Base-by-base conservation (phyloP, 1,140 invertebrate genomes). In the Bilobella aurantiaca region DNA sequence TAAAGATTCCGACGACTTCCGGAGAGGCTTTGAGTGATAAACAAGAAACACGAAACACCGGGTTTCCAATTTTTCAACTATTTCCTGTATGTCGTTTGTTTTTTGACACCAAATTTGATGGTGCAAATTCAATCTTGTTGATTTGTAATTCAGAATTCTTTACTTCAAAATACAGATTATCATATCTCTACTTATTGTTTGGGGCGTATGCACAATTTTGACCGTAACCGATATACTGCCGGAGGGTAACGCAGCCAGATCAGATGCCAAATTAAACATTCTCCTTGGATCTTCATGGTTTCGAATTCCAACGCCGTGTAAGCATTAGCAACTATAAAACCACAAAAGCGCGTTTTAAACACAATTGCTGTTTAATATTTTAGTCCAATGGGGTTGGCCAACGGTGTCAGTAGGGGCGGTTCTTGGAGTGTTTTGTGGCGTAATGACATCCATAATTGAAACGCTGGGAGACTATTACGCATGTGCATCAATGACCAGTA, bases 391-490 rank as follows among this genome's bases (percentile, higher is more conserved):
- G 88, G 91, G 91, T 3, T 64, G 80, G 21, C 91, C 91, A 0
- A 91, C 88, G 0, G 84, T 90, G 0, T 87, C 81, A 56, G 77
- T 86, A 12, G 84, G 84, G 0, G 87, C 87, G 0, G 87, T 90
- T 3, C 76, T 92, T 23, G 90, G 89, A 0, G 89, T 93, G 84
- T 71, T 92, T 42, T 89, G 88, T 1, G 91, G 88, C 0, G 87
- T 91, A 1, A 74, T 93, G 12, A 87, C 89, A 0, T 91, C 90
- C 57, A 87, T 88, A 0, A 86, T 93, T 3, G 90, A 93, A 77
- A 91, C 89, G 0, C 83, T 93, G 53, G 91, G 90, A 72, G 91
- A 93, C 77, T 93, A 93, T 77, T 89, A 89, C 46, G 91, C 90
- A 8, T 89, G 88, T 1, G 88, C 90, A 0, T 82, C 85, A 74